These are phyloP conservation scores for Thomomys bottae DNA, from an alignment of 2,113 vertebrate genomes.

Conservation along the genomic window DNA sequence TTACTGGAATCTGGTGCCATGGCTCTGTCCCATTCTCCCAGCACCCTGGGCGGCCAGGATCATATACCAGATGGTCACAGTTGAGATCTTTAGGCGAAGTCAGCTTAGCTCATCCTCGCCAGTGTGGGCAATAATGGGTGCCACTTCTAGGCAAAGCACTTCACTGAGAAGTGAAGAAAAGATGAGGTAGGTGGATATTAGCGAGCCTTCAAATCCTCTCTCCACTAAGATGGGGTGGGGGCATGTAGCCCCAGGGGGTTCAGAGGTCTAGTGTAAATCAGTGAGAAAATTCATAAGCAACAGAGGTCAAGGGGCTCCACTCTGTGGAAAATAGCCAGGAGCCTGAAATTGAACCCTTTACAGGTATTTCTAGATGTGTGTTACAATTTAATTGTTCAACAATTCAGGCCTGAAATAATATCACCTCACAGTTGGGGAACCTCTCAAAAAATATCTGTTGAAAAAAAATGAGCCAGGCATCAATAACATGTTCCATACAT, in stretches of 20 bases:
- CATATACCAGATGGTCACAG: constrained; percentile 61
- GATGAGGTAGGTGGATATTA: background rate
- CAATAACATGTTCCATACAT: background rate
- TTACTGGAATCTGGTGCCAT: background rate
- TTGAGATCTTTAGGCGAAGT: constrained; percentile 51
- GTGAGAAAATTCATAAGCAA: background rate
- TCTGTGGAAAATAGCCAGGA: background rate
- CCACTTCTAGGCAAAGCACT: background rate
- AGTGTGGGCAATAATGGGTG: background rate
- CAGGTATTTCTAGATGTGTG: background rate
- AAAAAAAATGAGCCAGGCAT: background rate
- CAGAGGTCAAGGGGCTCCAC: background rate
- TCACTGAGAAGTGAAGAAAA: constrained; percentile 28
- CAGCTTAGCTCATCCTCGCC: constrained; percentile 42
- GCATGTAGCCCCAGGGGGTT: background rate
- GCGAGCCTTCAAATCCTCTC: background rate
- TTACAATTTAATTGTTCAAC: background rate
- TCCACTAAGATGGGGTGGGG: too few relatives aligned
- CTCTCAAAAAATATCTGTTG: constrained; percentile 20
- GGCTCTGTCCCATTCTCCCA: constrained; percentile 25
- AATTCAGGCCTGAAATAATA: background rate
- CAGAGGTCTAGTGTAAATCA: background rate
- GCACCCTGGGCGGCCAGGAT: background rate
- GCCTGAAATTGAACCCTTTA: constrained; percentile 25
- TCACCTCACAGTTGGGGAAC: background rate